Conservation (phyloP, 2,888 invertebrate species). For the Drosophila acutilabella region DNA sequence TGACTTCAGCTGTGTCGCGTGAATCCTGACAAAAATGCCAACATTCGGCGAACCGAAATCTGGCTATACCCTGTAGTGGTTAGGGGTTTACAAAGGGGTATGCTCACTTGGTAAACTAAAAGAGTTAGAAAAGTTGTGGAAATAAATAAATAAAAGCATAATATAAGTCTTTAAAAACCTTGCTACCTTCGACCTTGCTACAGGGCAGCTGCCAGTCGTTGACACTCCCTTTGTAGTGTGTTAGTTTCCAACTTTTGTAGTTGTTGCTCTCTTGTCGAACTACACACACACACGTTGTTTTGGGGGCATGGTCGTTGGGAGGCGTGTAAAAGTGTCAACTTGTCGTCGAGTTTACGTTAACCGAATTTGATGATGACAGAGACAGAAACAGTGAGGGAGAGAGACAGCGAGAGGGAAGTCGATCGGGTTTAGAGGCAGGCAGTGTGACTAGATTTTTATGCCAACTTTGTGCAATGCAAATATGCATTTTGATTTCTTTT, state of each 20-base stretch:
- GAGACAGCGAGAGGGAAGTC: not conserved
- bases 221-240: not conserved
- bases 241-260: conserved; percentile 3
- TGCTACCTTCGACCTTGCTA: not conserved
- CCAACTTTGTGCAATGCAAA: conserved; percentile 27
- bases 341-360: conserved; percentile 30
- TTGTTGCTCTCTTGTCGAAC: conserved; percentile 27
- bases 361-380: conserved; percentile 35
- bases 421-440: not conserved
- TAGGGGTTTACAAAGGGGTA: not conserved
- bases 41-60: conserved; percentile 9
- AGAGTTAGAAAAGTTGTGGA: too few relatives aligned
- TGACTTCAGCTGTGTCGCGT: conserved; percentile 30
- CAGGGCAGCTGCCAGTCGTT: conserved; percentile 4
- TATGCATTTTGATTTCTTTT: conserved; percentile 34
- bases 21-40: conserved; percentile 31
- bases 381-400: not conserved
- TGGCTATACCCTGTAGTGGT: conserved; percentile 7
- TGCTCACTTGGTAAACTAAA: not conserved
- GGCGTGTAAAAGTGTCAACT: conserved; percentile 27
- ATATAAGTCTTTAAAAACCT: too few relatives aligned
- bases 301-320: conserved; percentile 15
- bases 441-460: conserved; percentile 10
- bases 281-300: conserved; percentile 29
- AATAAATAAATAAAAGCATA: too few relatives aligned